Base-by-base conservation (phyloP, 1,140 invertebrate genomes). In the Oscheius sp. region DNA sequence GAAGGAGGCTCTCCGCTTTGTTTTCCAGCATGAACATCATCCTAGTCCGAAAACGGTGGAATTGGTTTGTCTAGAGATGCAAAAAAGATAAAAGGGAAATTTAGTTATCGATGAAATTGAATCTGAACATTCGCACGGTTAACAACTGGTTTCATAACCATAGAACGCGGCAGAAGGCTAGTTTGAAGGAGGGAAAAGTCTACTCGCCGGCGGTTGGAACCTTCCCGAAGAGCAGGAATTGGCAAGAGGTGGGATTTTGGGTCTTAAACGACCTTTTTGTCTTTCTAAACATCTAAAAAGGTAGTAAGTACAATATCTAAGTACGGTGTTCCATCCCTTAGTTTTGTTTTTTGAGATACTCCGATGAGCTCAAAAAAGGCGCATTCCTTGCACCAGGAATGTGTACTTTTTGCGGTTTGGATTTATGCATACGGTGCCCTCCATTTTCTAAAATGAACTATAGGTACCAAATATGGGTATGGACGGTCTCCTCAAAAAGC, bases 121-220 rank as follows among this genome's bases (percentile, higher is more conserved):
- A 90, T 15, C 87, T 99, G n/a, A 93, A 93, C 1, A 91, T 94
- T 13, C 89, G 95, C 76, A 98, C 95, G 42, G 97, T 99, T 72
- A 95, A 93, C 20, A 98, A 99, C 85, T 99, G 95, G 95, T 98
- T 98, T 88, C 95, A 98, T 87, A 99, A 98, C 85, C 94, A 99
- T 86, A 90, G 95, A 68, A 99, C 98, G 93, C 89, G 96, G 64
- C 88, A 97, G 81, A 99, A 99, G 86, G 86, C 86, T 66, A 34
- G 68, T 31, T 26, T 46, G 46, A 74, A 66, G 26, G 64, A 66
- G 32, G 71, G 64, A 1, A 73, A 65, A 45, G 23, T 65, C 3
- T 65, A 65, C 42, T 63, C 69, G 15, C 52, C 45, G 23, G 59
- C 69, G 1, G 52, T 32, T 13, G 10, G 10, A 32, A 18, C 31